These are phyloP conservation scores for Yasuhikotakia modesta DNA, from an alignment of 2,797 vertebrate species.

Conservation along the genomic window DNA sequence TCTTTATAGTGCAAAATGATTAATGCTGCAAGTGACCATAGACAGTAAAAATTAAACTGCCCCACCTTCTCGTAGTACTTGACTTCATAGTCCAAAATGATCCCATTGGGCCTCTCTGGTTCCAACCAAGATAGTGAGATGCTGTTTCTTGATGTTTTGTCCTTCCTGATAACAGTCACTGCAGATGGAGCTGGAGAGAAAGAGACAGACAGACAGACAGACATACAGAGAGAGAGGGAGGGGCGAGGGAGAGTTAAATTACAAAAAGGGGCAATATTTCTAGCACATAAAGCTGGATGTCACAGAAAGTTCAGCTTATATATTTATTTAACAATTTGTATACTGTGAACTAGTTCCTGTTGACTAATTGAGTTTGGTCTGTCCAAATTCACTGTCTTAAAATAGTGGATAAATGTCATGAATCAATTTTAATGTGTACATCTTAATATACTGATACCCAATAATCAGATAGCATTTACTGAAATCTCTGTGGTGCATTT, in stretches of 20 bases:
- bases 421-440: no score
- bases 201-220: no score
- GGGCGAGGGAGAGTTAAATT: conserved; percentile 20
- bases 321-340: conserved; percentile 58
- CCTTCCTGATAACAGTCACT: conserved; percentile 89
- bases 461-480: no score
- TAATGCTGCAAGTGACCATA: conserved; percentile 43
- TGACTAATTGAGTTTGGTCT: conserved; percentile 71
- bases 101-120: conserved; percentile 95
- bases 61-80: conserved; percentile 99
- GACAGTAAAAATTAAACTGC: conserved; percentile 51
- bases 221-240: conserved; percentile 40
- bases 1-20: conserved; percentile 33
- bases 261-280: conserved; percentile 53
- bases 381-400: no score
- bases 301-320: conserved; percentile 72
- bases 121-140: conserved; percentile 95
- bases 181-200: conserved; percentile 88
- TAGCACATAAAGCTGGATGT: conserved; percentile 59
- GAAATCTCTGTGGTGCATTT: no score
- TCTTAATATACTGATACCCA: no score
- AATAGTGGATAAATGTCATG: no score
- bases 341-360: conserved; percentile 71
- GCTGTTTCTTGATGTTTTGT: conserved; percentile 91
- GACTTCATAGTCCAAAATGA: conserved; percentile 98